phyloP scores from a whole-genome alignment of 64 coral and sea anemone species.

The Anthopleura sola region DNA sequence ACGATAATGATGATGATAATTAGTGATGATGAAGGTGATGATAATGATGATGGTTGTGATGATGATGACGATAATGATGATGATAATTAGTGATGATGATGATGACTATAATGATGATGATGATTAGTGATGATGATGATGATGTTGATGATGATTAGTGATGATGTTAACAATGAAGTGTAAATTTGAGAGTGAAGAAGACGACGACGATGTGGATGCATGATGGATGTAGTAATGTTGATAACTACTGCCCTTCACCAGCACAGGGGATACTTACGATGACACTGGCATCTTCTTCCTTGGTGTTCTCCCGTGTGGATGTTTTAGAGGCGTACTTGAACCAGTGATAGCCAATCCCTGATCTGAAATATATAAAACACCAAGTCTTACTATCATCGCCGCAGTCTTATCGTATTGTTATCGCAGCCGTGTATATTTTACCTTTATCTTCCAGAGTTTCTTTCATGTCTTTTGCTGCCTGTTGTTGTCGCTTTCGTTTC shows the following conservation, averaged over 20 bases:
- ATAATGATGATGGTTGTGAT: too few relatives aligned
- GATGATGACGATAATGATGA: not conserved
- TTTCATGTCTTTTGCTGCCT: constrained; percentile 37
- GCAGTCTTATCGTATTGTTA: not conserved
- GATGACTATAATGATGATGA: too few relatives aligned
- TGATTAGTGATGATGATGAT: too few relatives aligned
- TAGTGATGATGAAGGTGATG: too few relatives aligned
- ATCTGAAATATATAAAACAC: not conserved
- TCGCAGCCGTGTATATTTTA: not conserved
- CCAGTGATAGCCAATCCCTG: constrained; percentile 67
- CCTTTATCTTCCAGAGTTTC: constrained; percentile 26
- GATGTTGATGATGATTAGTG: too few relatives aligned
- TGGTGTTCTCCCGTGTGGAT: constrained; percentile 42
- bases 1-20: too few relatives aligned
- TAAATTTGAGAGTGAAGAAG: too few relatives aligned
- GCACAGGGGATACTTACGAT: constrained; percentile 40
- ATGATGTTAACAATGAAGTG: too few relatives aligned
- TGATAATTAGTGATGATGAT: too few relatives aligned
- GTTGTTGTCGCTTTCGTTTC: constrained; percentile 25
- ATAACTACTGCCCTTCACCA: too few relatives aligned
- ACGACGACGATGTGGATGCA: too few relatives aligned
- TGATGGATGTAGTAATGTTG: too few relatives aligned
- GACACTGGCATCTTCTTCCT: constrained; percentile 70
- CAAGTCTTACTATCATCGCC: not conserved
- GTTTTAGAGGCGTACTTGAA: constrained; percentile 63